Evolutionary conservation across 2,797 vertebrate species (phyloP), one percentile per base, ranked within the genome.

Genomic region (Scolopax rusticola): DNA sequence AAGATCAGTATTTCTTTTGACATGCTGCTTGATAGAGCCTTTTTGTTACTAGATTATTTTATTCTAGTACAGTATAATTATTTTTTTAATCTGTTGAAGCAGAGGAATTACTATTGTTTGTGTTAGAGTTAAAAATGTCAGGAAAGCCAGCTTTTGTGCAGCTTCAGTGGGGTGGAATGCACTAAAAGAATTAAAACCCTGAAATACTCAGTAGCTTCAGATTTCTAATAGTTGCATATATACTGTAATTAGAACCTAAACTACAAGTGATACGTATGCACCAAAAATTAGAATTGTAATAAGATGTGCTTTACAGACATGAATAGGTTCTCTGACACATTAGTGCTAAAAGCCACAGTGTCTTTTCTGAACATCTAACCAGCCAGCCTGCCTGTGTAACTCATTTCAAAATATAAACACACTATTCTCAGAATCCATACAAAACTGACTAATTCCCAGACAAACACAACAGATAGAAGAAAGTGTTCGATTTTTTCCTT

Each of bases 21-120:
- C 59, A 36, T 6, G 5, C 10, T 32, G n/a, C 54, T 71, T 67
- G 23, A 16, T 45, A 84, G 6, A 74, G 13, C 12, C 23, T 30
- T 83, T 63, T 60, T 92, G 32, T 68, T 80, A 87, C 48, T 30
- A 30, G n/a, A 51, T 84, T 61, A 25, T 61, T 92, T 91, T 93
- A 93, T 79, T 92, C 30, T 81, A 80, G 25, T 33, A 68, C 7
- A 77, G 45, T 68, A 51, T 57, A 85, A 95, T 91, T 95, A 40
- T 74, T 95, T 92, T 93, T 90, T 88, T 38, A 80, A 78, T 75
- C 40, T 48, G 23, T 36, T 92, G 89, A 94, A 95, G 84, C 80
- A 95, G 56, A 86, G 24, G 81, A 92, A 83, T 91, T 73, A 77
- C 32, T 89, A 51, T 92, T 96, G 84, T 78, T 96, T 94, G 50